phyloP scores from a whole-genome alignment of 1,140 invertebrate species.

The Drosophila cardini region DNA sequence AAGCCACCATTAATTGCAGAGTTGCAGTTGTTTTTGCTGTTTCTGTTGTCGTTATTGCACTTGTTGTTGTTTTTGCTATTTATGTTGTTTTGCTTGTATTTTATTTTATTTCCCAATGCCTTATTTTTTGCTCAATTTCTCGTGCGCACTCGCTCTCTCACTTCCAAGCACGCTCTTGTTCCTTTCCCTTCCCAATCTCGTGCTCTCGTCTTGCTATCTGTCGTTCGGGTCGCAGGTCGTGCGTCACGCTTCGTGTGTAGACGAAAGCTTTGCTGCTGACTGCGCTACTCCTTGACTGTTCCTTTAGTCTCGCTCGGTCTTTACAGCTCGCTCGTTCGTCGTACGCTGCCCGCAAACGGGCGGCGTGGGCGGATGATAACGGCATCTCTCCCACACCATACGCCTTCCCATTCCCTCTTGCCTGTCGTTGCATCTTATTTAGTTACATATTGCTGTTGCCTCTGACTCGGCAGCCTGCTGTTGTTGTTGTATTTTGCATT shows the following conservation, averaged over 20 bases:
- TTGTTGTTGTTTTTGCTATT: constrained; percentile 65
- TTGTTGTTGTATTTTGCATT: constrained; percentile 76
- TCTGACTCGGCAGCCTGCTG: constrained; percentile 8
- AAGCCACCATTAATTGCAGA: constrained; percentile 67
- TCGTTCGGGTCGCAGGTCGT: constrained; percentile 39
- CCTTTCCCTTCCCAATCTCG: constrained; percentile 1
- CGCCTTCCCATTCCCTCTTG: constrained; percentile 1
- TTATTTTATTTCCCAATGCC: constrained; percentile 76
- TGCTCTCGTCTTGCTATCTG: constrained; percentile 17
- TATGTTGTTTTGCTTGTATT: constrained; percentile 82
- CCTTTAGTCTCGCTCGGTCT: constrained; percentile 79
- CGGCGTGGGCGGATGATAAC: constrained; percentile 32
- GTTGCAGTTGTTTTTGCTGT: constrained; percentile 45
- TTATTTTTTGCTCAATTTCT: constrained; percentile 41
- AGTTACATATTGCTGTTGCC: constrained; percentile 72
- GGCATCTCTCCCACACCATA: background rate
- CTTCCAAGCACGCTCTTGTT: constrained; percentile 24
- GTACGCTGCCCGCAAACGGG: constrained; percentile 68
- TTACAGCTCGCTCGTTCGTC: constrained; percentile 81
- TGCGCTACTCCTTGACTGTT: constrained; percentile 65
- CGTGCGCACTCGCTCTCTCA: constrained; percentile 50
- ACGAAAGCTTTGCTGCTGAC: constrained; percentile 42
- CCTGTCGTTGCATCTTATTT: constrained; percentile 73
- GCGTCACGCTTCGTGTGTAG: constrained; percentile 21
- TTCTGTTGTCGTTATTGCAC: constrained; percentile 44